Percentiles rank a stretch among this genome's conserved stretches.
Evolutionary conservation across 1,140 invertebrate species (phyloP).

Genomic region (Pseudomyrmex dendroicus): DNA sequence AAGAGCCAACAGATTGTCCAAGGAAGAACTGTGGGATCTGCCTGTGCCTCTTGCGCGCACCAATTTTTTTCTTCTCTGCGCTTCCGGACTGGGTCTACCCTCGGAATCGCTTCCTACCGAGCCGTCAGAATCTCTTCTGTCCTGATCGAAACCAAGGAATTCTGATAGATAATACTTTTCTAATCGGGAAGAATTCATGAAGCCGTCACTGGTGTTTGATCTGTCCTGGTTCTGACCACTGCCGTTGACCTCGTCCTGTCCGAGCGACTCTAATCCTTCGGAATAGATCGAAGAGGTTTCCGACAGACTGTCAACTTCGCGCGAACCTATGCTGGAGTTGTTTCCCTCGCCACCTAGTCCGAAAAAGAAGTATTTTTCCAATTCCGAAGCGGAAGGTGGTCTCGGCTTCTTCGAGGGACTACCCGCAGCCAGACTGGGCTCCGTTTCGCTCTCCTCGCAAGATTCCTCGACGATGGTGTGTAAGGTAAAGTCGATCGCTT

Average conservation of each 20-base stretch:
- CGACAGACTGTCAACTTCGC: conserved; percentile 90
- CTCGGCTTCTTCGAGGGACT: conserved; percentile 85
- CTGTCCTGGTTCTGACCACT: conserved; percentile 82
- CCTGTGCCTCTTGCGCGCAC: conserved; percentile 92
- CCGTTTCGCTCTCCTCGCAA: conserved; percentile 95
- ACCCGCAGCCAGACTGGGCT: conserved; percentile 84
- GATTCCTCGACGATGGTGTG: conserved; percentile 97
- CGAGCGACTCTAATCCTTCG: conserved; percentile 90
- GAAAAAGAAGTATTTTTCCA: conserved; percentile 97
- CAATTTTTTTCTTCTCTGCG: conserved; percentile 91
- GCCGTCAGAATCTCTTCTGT: conserved; percentile 91
- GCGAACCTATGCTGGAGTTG: conserved; percentile 83
- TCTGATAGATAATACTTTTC: conserved; percentile 96
- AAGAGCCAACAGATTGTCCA: conserved; percentile 90
- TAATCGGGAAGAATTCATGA: conserved; percentile 91
- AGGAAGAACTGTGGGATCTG: conserved; percentile 91
- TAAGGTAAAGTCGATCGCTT: conserved; percentile 94
- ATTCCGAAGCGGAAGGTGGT: conserved; percentile 91
- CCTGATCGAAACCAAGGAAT: conserved; percentile 91
- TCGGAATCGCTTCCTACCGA: conserved; percentile 94
- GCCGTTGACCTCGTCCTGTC: conserved; percentile 82
- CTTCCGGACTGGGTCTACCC: conserved; percentile 93
- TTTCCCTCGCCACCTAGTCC: conserved; percentile 91
- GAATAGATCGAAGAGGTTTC: conserved; percentile 95
- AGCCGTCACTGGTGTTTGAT: conserved; percentile 88